A percentile compares a stretch with the other conserved stretches of the same genome.
Conservation (phyloP, 2,113 vertebrate genomes). For the Elgaria multicarinata region DNA sequence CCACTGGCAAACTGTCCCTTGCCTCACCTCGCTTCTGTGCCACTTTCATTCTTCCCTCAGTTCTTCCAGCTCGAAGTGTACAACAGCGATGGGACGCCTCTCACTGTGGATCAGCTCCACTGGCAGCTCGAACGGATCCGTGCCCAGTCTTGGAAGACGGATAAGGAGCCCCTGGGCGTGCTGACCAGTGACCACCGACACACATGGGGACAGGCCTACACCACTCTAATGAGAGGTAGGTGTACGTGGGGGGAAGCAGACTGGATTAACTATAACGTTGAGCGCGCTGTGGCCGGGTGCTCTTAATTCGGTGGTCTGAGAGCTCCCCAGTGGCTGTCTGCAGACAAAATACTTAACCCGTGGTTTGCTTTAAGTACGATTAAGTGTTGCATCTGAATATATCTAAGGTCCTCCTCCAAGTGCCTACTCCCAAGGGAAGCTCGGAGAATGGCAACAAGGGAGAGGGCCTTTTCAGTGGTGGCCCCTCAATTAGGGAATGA, state of each 20-base stretch:
- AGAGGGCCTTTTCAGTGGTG: no score
- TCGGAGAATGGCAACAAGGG: no score
- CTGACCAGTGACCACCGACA: slow-evolving; percentile 87
- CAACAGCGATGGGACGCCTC: slow-evolving; percentile 84
- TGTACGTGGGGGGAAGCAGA: not conserved
- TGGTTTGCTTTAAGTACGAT: not conserved
- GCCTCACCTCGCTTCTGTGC: not conserved
- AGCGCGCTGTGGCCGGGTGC: not conserved
- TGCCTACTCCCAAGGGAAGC: no score
- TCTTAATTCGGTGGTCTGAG: not conserved
- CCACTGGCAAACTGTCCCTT: no score
- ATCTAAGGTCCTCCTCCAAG: no score
- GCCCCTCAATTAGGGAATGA: no score
- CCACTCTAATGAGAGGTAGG: slow-evolving; percentile 81
- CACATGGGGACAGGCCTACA: slow-evolving; percentile 86
- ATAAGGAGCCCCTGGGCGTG: slow-evolving; percentile 88
- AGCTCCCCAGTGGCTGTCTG: not conserved
- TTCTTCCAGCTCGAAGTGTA: slow-evolving; percentile 89
- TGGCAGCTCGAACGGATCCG: slow-evolving; percentile 82
- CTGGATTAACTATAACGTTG: no score
- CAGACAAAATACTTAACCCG: not conserved
- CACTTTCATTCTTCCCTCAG: slow-evolving; percentile 51
- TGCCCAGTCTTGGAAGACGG: slow-evolving; percentile 85
- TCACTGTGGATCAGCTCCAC: slow-evolving; percentile 86
- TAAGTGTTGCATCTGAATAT: not conserved